Evolutionary conservation across 2,888 invertebrate genomes (phyloP), one percentile per base, ranked within the genome.

Genomic region (Marronus borbonicus): DNA sequence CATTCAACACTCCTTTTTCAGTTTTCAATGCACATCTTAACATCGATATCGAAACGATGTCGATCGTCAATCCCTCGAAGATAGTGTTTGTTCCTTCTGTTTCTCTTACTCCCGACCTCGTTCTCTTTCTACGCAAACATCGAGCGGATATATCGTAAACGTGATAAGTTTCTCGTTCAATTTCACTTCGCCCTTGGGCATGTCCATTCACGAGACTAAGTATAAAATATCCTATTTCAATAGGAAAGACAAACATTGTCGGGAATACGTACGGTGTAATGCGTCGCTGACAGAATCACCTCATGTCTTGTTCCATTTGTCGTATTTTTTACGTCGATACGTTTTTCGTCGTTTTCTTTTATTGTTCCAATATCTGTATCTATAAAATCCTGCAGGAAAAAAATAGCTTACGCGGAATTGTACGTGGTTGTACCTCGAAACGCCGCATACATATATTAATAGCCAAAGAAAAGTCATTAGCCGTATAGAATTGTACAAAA

Each of bases 141-240:
- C 44, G 44, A 50, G 50, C 24, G 12, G 24, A 50, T 50, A 68
- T 52, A 68, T 50, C 68, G 68, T 68, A 68, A 68, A 68, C 49
- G 68, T 68, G 68, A 68, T 68, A 68, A 68, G 68, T 68, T 68
- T 14, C 68, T 68, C 68, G 68, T 68, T 68, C 68, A 68, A 50
- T 68, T 68, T 68, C 68, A 68, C 50, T 68, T 68, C 49, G 50
- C 68, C 68, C 68, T 68, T 50, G 68, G 68, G 68, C 68, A 68
- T 68, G 68, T 68, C 68, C 68, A 68, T 68, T 52, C 50, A 28
- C 55, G 14, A 7, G 28, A 44, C 68, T 68, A 68, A 68, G 50
- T 68, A 68, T 68, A 68, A 68, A 68, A 68, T 68, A 68, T 68
- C 68, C 68, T 39, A 28, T 50, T 68, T 68, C 68, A 50, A 68